Conservation (phyloP, 2,797 vertebrate species). For the Spatula versicolor region DNA sequence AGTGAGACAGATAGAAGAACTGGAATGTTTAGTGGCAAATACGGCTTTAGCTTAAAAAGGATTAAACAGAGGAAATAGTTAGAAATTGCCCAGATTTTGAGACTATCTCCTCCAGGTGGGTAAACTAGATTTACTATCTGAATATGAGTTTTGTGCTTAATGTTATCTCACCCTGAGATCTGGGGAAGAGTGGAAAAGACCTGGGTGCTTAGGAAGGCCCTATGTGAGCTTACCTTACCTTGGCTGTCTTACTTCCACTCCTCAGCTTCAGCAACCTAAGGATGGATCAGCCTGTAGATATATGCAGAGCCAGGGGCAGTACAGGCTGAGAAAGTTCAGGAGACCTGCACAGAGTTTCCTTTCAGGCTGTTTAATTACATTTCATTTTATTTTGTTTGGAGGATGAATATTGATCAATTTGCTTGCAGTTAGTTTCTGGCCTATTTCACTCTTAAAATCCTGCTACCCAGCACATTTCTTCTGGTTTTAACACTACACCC, state of each 20-base stretch:
- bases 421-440: not conserved
- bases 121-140: not conserved
- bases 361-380: not conserved
- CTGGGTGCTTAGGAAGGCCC: not conserved
- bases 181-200: not conserved
- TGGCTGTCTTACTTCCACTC: not conserved
- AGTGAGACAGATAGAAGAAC: not conserved
- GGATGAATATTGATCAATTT: not conserved
- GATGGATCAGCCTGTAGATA: not conserved
- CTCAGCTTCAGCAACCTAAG: not conserved
- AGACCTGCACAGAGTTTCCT: not conserved
- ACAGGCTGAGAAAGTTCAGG: not conserved
- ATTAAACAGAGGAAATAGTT: not conserved
- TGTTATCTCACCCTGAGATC: not conserved
- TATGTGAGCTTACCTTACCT: not conserved
- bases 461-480: not conserved
- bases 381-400: conserved; percentile 21
- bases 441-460: not conserved
- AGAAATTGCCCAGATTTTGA: not conserved
- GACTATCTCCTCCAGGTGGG: not conserved
- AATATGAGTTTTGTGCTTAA: not conserved
- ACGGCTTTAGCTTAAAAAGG: not conserved
- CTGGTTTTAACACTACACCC: not conserved
- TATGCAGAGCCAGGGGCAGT: not conserved
- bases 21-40: not conserved